phyloP scores from a whole-genome alignment of 2,797 vertebrate genomes.

The Myotis myotis region DNA sequence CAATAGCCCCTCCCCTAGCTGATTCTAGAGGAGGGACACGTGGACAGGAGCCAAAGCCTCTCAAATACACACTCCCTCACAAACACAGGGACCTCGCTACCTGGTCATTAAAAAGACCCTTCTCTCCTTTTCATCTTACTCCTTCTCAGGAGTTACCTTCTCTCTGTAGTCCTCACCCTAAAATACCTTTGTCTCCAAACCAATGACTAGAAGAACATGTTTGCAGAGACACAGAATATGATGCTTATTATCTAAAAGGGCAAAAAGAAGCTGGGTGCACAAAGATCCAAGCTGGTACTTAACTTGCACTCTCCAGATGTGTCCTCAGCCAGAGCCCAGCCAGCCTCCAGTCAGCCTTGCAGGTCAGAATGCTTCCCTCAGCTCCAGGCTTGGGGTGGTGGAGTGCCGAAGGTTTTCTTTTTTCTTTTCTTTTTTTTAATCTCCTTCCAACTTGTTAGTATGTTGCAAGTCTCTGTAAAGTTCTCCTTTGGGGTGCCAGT shows the following conservation, averaged over 20 bases:
- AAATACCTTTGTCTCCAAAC: background rate
- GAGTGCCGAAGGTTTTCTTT: background rate
- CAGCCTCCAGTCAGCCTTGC: conserved; percentile 15
- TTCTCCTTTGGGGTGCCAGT: conserved; percentile 64
- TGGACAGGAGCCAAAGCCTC: background rate
- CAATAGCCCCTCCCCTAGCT: conserved; percentile 17
- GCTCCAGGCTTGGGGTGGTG: background rate
- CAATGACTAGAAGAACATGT: background rate
- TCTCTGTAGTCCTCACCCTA: background rate
- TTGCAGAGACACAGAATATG: background rate
- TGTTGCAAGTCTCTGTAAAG: conserved; percentile 66
- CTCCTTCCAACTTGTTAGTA: conserved; percentile 63
- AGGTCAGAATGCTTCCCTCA: conserved; percentile 2
- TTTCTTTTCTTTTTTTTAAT: background rate
- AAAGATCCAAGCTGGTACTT: conserved; percentile 53
- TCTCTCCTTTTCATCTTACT: background rate
- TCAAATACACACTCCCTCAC: background rate
- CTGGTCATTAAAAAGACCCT: background rate
- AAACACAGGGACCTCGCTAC: background rate
- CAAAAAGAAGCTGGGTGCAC: background rate
- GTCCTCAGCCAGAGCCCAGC: conserved; percentile 40
- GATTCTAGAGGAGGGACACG: conserved; percentile 22
- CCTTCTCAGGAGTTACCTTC: background rate
- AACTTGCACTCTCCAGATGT: conserved; percentile 57
- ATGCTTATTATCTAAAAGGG: conserved; percentile 10